A percentile compares a stretch with the other conserved stretches of the same genome.
Conservation (phyloP, 2,888 invertebrate species). For the Phengaris arion region DNA sequence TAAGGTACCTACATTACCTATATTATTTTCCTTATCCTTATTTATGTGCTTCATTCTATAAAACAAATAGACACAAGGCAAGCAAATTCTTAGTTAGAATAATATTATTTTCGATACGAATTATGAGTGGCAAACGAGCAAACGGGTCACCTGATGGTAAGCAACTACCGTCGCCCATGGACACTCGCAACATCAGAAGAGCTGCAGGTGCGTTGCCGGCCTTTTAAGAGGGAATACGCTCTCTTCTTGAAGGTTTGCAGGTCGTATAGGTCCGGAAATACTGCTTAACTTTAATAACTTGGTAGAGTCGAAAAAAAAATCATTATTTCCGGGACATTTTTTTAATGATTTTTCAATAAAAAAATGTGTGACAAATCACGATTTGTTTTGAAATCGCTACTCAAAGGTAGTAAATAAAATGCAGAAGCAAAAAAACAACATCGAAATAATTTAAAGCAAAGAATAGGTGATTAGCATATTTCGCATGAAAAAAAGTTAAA, state of each 20-base stretch:
- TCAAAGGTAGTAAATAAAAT: not conserved
- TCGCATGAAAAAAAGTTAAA: constrained; percentile 41
- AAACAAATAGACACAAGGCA: not conserved
- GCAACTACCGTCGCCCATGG: too few relatives aligned
- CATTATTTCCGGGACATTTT: too few relatives aligned
- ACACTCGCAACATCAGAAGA: too few relatives aligned
- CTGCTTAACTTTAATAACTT: too few relatives aligned
- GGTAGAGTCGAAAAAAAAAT: too few relatives aligned
- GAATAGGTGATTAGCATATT: constrained; percentile 39
- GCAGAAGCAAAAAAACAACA: constrained; percentile 20
- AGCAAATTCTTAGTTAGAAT: not conserved
- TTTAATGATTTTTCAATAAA: too few relatives aligned
- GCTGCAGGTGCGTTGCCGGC: too few relatives aligned
- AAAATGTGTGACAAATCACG: not conserved
- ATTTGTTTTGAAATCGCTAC: constrained; percentile 2
- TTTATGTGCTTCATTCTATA: not conserved
- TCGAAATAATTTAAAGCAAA: constrained; percentile 34
- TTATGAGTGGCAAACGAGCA: too few relatives aligned
- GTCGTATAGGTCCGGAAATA: too few relatives aligned
- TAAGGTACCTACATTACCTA: constrained; percentile 7
- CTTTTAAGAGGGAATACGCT: too few relatives aligned
- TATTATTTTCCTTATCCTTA: constrained; percentile 17
- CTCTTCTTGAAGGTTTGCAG: too few relatives aligned
- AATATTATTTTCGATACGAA: not conserved
- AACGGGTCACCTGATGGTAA: too few relatives aligned